A percentile compares a stretch with the other conserved stretches of the same genome.
phyloP scores from a whole-genome alignment of 2,113 vertebrate genomes.

The Dryoscopus gambensis region DNA sequence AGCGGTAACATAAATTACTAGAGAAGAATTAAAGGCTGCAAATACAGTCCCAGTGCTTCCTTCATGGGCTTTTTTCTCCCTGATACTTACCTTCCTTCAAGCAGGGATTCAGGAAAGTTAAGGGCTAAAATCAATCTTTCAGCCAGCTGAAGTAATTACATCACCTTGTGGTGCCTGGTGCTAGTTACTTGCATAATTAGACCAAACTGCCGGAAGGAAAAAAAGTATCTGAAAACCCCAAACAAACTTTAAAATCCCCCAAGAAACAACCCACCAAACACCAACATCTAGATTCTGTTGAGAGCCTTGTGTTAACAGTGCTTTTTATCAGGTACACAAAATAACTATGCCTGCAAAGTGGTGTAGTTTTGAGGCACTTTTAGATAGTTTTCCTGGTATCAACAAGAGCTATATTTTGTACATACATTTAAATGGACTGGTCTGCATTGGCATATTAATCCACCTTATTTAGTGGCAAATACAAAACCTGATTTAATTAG shows the following conservation, averaged over 20 bases:
- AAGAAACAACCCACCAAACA: not conserved
- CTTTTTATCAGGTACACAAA: not conserved
- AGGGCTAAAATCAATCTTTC: not conserved
- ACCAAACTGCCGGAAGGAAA: not conserved
- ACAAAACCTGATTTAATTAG: not conserved
- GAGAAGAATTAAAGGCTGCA: not conserved
- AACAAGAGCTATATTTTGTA: not conserved
- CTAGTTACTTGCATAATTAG: not conserved
- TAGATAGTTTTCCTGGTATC: not conserved
- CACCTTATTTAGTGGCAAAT: not conserved
- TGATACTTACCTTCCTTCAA: not conserved
- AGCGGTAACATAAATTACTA: fast-evolving
- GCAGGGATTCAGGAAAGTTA: not conserved
- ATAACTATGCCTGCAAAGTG: not conserved
- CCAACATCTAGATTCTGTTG: not conserved
- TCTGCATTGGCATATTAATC: not conserved
- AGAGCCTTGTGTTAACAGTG: not conserved
- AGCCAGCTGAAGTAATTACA: not conserved
- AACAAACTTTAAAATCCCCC: not conserved
- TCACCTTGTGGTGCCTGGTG: not conserved
- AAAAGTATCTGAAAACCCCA: not conserved
- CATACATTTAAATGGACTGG: not conserved
- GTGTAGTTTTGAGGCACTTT: not conserved
- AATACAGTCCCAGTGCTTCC: not conserved
- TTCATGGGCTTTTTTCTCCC: not conserved